Evolutionary conservation across 2,888 invertebrate species (phyloP).

Genomic region (Oscheius sp.): DNA sequence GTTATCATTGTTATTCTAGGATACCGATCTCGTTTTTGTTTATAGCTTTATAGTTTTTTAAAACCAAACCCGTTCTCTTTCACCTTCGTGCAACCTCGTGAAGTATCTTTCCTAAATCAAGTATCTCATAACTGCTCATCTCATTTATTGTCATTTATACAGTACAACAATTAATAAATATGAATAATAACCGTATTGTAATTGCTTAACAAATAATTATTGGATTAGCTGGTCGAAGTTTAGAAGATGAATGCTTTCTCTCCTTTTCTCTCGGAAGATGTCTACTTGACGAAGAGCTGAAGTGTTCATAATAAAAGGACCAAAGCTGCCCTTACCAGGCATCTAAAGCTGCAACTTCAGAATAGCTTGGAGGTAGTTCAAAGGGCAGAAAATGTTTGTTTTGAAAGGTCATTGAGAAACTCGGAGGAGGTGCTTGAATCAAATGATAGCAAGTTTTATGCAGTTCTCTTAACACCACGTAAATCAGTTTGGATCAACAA

Average conservation of each 20-base stretch:
- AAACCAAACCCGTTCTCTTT: not conserved
- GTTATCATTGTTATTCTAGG: too few species aligned
- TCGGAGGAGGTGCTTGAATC: conserved; percentile 8
- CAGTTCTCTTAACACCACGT: conserved; percentile 12
- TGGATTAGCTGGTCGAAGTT: conserved; percentile 8
- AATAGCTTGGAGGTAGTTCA: conserved; percentile 22
- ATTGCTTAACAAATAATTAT: not conserved
- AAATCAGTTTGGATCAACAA: too few species aligned
- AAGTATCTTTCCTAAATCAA: not conserved
- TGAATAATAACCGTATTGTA: not conserved
- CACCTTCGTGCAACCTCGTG: not conserved
- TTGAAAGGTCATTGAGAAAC: conserved; percentile 23
- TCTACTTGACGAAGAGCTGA: conserved; percentile 3
- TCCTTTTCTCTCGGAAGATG: conserved; percentile 13
- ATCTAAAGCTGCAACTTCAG: not conserved
- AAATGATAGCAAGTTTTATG: conserved; percentile 19
- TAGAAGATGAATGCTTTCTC: not conserved
- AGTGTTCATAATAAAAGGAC: not conserved
- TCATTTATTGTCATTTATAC: not conserved
- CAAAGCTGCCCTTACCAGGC: not conserved
- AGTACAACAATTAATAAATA: not conserved
- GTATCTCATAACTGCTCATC: too few species aligned
- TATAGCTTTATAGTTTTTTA: conserved; percentile 10
- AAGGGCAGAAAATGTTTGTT: conserved; percentile 15
- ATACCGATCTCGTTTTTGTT: too few species aligned